phyloP scores from a whole-genome alignment of 2,888 invertebrate species.

The Sturmia bella region DNA sequence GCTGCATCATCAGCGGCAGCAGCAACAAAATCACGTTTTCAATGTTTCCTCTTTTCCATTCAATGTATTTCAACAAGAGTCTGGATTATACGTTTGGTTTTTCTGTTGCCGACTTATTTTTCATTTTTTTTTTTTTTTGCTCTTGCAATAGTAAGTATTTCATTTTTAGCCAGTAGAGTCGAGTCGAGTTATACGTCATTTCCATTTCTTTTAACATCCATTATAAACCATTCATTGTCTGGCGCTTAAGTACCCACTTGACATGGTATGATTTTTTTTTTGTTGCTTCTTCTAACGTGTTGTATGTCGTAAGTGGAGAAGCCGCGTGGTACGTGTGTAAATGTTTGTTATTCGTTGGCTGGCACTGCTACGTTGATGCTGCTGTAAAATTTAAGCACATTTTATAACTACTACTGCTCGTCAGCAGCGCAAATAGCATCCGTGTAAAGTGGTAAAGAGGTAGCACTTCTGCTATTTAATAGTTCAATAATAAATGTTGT shows the following conservation, averaged over 20 bases:
- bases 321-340: not conserved
- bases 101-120: conserved; percentile 13
- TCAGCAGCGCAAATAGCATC: not conserved
- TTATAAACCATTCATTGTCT: conserved; percentile 68
- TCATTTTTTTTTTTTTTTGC: not conserved
- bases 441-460: conserved; percentile 14
- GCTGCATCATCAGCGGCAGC: conserved; percentile 3
- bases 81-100: conserved; percentile 56
- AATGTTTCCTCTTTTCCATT: conserved; percentile 57
- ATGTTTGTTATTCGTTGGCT: conserved; percentile 18
- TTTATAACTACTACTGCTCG: conserved; percentile 42
- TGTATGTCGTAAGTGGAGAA: not conserved
- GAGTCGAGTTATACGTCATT: conserved; percentile 69
- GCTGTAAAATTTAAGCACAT: conserved; percentile 41
- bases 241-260: conserved; percentile 71
- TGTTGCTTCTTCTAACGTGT: too few relatives aligned
- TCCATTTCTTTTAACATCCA: conserved; percentile 70
- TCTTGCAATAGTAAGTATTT: conserved; percentile 24
- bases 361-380: conserved; percentile 26
- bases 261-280: conserved; percentile 66
- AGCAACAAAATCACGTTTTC: conserved; percentile 64
- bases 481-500: conserved; percentile 79
- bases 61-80: conserved; percentile 64
- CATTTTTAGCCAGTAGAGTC: conserved; percentile 49
- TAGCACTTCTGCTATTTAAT: conserved; percentile 56